Percentiles rank a stretch among this genome's conserved stretches.
These are phyloP conservation scores for Zosterops pallidus DNA, from an alignment of 2,113 vertebrate genomes.

Conservation along the genomic window DNA sequence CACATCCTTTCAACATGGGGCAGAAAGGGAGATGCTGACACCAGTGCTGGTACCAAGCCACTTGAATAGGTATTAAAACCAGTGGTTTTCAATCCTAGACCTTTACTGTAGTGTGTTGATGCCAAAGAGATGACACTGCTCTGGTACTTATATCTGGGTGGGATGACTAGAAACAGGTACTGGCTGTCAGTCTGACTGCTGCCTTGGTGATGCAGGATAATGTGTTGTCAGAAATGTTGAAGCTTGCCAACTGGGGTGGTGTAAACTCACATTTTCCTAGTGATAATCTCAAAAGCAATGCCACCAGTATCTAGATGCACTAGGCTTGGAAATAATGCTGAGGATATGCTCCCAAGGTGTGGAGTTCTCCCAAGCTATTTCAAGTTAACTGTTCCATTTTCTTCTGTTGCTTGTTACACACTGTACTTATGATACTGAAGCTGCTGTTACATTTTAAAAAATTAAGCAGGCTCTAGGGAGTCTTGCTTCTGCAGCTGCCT, in stretches of 20 bases:
- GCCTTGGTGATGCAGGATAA: background rate
- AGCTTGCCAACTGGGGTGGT: background rate
- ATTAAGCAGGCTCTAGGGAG: background rate
- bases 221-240: background rate
- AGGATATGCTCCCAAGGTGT: background rate
- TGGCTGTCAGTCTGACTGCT: background rate
- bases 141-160: rapidly evolving
- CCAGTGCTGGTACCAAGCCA: background rate
- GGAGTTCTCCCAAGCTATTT: background rate
- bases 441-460: background rate
- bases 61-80: background rate
- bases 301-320: background rate
- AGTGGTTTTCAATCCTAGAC: background rate
- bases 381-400: background rate
- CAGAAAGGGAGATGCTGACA: background rate
- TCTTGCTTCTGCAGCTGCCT: background rate
- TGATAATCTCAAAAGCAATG: background rate
- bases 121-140: background rate
- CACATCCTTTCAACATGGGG: background rate
- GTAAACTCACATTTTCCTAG: background rate
- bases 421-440: background rate
- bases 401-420: background rate
- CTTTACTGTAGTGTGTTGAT: background rate
- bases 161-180: background rate
- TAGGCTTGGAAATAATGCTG: background rate